These are phyloP conservation scores for Gasteruption jaculator DNA, from an alignment of 2,888 invertebrate species.

Conservation along the genomic window DNA sequence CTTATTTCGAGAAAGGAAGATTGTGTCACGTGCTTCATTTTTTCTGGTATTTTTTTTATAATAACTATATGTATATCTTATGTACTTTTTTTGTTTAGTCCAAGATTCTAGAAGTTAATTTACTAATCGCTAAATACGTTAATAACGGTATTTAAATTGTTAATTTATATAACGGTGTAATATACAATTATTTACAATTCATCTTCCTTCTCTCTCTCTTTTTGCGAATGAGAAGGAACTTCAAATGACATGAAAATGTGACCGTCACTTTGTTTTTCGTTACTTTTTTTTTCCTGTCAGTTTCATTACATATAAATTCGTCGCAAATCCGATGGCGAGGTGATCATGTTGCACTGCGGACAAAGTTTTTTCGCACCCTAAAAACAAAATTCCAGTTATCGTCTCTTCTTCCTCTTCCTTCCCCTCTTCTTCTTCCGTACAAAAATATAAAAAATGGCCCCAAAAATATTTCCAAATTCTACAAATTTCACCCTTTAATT, in stretches of 20 bases:
- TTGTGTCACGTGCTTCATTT: no score
- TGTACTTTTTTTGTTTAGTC: no score
- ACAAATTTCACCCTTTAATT: no score
- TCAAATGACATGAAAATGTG: background rate
- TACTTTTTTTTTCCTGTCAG: constrained; percentile 2
- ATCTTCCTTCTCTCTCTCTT: background rate
- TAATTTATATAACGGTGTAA: no score
- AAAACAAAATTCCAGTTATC: constrained; percentile 29
- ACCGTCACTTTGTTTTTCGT: background rate
- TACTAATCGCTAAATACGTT: constrained; percentile 43
- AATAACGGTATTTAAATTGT: constrained; percentile 37
- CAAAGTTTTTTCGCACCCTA: constrained; percentile 87
- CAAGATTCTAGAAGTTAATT: constrained; percentile 46
- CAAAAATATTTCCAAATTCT: background rate
- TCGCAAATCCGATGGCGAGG: constrained; percentile 79
- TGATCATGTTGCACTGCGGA: constrained; percentile 92
- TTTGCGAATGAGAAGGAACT: background rate
- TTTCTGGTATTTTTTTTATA: no score
- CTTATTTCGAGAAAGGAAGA: no score
- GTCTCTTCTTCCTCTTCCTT: no score
- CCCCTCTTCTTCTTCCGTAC: no score
- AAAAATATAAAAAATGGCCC: constrained; percentile 6
- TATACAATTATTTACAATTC: background rate
- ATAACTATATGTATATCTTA: no score
- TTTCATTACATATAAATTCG: constrained; percentile 78